A percentile compares a stretch with the other conserved stretches of the same genome.
phyloP scores from a whole-genome alignment of 2,888 invertebrate genomes.

The Chymomyza fuscimana region DNA sequence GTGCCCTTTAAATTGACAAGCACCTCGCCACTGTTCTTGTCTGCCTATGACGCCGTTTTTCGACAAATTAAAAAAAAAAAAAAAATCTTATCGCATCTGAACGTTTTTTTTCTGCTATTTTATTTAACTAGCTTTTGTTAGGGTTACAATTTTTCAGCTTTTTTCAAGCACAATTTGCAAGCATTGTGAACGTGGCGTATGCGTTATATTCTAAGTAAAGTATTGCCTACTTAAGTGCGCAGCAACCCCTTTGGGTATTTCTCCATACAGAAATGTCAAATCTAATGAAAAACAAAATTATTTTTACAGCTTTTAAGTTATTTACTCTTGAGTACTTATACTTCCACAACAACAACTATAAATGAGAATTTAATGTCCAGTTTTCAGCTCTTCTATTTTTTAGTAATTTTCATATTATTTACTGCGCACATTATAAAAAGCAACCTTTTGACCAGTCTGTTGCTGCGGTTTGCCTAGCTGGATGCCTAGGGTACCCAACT shows the following conservation, averaged over 20 bases:
- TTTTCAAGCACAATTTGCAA: constrained; percentile 49
- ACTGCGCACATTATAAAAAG: background rate
- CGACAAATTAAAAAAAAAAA: constrained; percentile 68
- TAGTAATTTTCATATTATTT: background rate
- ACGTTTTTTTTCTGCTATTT: constrained; percentile 55
- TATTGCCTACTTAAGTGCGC: constrained; percentile 40
- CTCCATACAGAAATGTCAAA: background rate
- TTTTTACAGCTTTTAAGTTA: background rate
- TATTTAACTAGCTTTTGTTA: constrained; percentile 33
- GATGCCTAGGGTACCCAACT: background rate
- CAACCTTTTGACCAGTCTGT: background rate
- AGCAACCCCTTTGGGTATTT: background rate
- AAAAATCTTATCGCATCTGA: constrained; percentile 61
- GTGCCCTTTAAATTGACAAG: constrained; percentile 52
- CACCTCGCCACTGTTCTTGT: constrained; percentile 20
- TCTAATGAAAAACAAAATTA: background rate
- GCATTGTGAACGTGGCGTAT: constrained; percentile 55
- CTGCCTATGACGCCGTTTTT: constrained; percentile 38
- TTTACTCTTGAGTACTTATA: background rate
- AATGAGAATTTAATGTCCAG: background rate
- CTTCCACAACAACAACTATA: background rate
- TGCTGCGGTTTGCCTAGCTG: background rate
- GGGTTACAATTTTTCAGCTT: constrained; percentile 6
- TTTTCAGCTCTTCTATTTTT: background rate
- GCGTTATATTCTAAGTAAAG: constrained; percentile 56